Evolutionary conservation across 1,140 invertebrate species (phyloP).

Genomic region (Cotesia typhae): DNA sequence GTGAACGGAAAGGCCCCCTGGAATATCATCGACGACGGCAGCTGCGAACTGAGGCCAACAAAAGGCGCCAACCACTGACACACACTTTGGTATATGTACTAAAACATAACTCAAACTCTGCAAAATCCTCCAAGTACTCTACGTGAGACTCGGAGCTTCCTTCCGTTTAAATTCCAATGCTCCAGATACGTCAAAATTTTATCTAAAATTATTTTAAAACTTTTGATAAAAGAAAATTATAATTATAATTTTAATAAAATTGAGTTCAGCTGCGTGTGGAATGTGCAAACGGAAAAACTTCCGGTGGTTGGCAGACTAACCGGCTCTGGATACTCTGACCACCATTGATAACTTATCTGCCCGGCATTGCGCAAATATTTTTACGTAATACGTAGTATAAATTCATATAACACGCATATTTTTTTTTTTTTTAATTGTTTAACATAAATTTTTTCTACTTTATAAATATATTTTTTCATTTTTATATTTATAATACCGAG

Average conservation of each 20-base stretch:
- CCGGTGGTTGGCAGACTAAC: not conserved
- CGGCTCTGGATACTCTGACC: constrained; percentile 14
- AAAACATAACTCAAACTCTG: constrained; percentile 4
- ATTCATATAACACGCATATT: too few relatives aligned
- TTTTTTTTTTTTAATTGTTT: too few relatives aligned
- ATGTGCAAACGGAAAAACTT: not conserved
- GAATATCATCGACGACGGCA: constrained; percentile 44
- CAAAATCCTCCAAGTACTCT: not conserved
- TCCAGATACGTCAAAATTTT: not conserved
- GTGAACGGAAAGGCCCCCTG: constrained; percentile 61
- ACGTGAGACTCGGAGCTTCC: not conserved
- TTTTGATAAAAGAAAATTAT: too few relatives aligned
- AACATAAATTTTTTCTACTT: too few relatives aligned
- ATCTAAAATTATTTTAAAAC: not conserved
- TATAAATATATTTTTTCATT: not conserved
- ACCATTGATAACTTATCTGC: constrained; percentile 16
- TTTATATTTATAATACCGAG: not conserved
- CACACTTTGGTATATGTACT: not conserved
- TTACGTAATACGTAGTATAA: too few relatives aligned
- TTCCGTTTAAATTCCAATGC: too few relatives aligned
- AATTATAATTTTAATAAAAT: too few relatives aligned
- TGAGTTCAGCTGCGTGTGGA: too few relatives aligned
- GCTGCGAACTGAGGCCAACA: constrained; percentile 56
- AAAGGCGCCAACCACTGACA: constrained; percentile 44
- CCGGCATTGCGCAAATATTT: not conserved